Evolutionary conservation across 2,113 vertebrate species (phyloP).

Genomic region (Corydoras maculifer): DNA sequence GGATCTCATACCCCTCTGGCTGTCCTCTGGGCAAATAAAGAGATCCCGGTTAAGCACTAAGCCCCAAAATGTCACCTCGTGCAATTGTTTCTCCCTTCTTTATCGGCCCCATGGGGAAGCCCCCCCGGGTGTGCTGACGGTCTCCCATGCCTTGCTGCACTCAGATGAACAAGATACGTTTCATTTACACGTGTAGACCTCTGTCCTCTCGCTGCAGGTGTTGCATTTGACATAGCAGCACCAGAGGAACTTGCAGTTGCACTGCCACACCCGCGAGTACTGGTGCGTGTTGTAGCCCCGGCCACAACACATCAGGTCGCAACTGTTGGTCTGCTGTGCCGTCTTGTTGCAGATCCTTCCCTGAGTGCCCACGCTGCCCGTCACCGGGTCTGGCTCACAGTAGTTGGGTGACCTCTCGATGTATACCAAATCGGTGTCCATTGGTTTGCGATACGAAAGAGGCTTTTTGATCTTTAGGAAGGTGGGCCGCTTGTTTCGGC

Average conservation of each 20-base stretch:
- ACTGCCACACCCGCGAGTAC: slow-evolving; percentile 81
- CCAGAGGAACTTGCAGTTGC: too few species aligned
- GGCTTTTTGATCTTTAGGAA: slow-evolving; percentile 94
- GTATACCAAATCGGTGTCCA: slow-evolving; percentile 59
- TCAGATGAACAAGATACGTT: slow-evolving; percentile 36
- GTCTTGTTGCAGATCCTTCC: slow-evolving; percentile 93
- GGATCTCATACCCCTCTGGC: too few species aligned
- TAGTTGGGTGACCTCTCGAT: slow-evolving; percentile 93
- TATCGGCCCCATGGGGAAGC: too few species aligned
- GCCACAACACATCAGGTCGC: slow-evolving; percentile 63
- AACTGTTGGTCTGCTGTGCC: slow-evolving; percentile 79
- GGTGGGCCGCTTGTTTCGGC: slow-evolving; percentile 85
- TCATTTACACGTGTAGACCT: slow-evolving; percentile 94
- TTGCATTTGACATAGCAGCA: too few species aligned
- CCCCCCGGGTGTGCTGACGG: too few species aligned
- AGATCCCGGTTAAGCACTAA: too few species aligned
- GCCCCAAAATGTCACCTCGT: too few species aligned
- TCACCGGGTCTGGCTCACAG: slow-evolving; percentile 84
- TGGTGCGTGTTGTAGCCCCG: slow-evolving; percentile 87
- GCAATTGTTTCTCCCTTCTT: too few species aligned
- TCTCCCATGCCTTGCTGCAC: background rate
- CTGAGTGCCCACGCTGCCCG: slow-evolving; percentile 86
- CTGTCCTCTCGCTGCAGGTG: slow-evolving; percentile 86
- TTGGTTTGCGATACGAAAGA: slow-evolving; percentile 84
- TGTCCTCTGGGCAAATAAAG: too few species aligned